Evolutionary conservation across 2,888 invertebrate genomes (phyloP).

Genomic region (Morinoia aosen): DNA sequence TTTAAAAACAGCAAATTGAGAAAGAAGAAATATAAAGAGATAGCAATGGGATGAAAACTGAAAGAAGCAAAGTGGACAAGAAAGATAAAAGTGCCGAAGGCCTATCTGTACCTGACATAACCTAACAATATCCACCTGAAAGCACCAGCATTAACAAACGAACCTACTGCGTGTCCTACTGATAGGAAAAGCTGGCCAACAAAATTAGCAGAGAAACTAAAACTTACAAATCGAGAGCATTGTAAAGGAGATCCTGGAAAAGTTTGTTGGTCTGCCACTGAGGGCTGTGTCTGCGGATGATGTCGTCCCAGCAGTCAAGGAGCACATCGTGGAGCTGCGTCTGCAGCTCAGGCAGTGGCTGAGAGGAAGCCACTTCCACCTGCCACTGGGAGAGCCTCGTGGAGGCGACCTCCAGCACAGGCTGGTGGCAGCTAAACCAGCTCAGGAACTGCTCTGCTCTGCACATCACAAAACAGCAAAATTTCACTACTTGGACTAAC

Average conservation of each 20-base stretch:
- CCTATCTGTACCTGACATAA: no score
- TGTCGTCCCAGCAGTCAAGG: constrained; percentile 61
- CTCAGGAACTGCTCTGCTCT: constrained; percentile 64
- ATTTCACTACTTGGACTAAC: no score
- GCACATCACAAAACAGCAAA: neutral
- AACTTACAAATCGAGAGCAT: constrained; percentile 66
- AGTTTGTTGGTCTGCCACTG: constrained; percentile 56
- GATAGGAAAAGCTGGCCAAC: no score
- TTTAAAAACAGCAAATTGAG: no score
- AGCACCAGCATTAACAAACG: no score
- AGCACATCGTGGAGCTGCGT: constrained; percentile 58
- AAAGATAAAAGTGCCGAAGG: no score
- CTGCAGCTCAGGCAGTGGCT: constrained; percentile 63
- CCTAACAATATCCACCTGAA: no score
- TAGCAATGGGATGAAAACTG: no score
- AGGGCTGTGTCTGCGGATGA: constrained; percentile 62
- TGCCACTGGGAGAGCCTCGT: constrained; percentile 50
- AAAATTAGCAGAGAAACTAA: neutral
- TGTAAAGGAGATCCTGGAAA: constrained; percentile 65
- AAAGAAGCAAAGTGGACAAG: no score
- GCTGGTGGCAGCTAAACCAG: constrained; percentile 62
- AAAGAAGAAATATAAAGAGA: no score
- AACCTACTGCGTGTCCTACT: no score
- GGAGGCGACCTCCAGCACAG: constrained; percentile 57
- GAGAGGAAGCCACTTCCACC: constrained; percentile 47